Evolutionary conservation across 1,140 invertebrate species (phyloP).

Genomic region (Condylostylus longicornis): DNA sequence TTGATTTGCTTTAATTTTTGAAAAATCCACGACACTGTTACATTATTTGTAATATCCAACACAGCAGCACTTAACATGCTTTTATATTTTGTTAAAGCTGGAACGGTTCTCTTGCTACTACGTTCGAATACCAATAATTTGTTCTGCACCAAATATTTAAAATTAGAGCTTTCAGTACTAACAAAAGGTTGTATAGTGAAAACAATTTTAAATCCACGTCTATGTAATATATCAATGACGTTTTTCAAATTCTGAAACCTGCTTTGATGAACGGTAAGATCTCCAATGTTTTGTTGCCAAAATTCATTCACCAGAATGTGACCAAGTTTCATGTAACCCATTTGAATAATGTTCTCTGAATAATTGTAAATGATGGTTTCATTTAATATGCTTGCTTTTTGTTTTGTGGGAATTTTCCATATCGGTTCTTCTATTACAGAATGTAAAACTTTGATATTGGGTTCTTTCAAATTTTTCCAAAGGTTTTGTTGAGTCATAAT

Average conservation of each 20-base stretch:
- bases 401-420: constrained; percentile 60
- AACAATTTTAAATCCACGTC: constrained; percentile 69
- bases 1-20: constrained; percentile 54
- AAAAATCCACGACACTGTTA: constrained; percentile 62
- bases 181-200: constrained; percentile 76
- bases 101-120: constrained; percentile 53
- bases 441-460: constrained; percentile 55
- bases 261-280: constrained; percentile 53
- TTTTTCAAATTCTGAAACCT: constrained; percentile 60
- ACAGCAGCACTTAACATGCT: constrained; percentile 60
- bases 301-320: constrained; percentile 70
- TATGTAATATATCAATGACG: constrained; percentile 63
- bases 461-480: constrained; percentile 65
- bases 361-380: constrained; percentile 62
- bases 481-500: constrained; percentile 52
- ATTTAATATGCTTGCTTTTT: constrained; percentile 40
- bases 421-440: constrained; percentile 64
- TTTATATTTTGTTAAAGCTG: constrained; percentile 61
- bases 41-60: constrained; percentile 69
- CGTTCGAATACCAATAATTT: constrained; percentile 54
- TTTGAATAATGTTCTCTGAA: constrained; percentile 60
- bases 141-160: constrained; percentile 56
- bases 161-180: constrained; percentile 66
- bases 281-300: constrained; percentile 69
- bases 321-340: constrained; percentile 58